phyloP scores from a whole-genome alignment of 2,113 vertebrate species.

The Synodontis membranacea region DNA sequence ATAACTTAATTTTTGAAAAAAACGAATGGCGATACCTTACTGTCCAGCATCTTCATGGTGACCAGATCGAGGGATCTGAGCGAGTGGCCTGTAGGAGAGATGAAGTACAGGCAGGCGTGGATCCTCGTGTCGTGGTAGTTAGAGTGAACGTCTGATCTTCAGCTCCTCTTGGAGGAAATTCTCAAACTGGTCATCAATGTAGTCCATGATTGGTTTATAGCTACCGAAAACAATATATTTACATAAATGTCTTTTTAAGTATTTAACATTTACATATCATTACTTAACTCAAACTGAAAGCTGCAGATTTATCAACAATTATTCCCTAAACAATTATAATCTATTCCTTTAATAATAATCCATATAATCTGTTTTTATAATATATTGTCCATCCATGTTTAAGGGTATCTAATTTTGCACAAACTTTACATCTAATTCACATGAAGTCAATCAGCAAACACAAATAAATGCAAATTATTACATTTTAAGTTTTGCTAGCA shows the following conservation, averaged over 20 bases:
- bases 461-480: too few species aligned
- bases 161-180: constrained; percentile 94
- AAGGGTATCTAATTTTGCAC: too few species aligned
- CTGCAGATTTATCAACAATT: background rate
- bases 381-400: too few species aligned
- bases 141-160: constrained; percentile 89
- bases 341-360: too few species aligned
- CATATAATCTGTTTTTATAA: too few species aligned
- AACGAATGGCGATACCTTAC: constrained; percentile 78
- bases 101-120: constrained; percentile 94
- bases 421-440: too few species aligned
- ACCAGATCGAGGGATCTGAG: constrained; percentile 93
- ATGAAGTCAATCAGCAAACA: too few species aligned
- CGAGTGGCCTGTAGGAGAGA: constrained; percentile 90
- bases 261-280: background rate
- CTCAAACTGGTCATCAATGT: constrained; percentile 95
- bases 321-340: background rate
- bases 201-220: constrained; percentile 93
- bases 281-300: background rate
- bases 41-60: constrained; percentile 96
- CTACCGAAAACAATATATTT: constrained; percentile 73
- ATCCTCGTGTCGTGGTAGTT: constrained; percentile 91
- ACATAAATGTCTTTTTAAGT: background rate
- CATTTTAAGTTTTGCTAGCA: too few species aligned
- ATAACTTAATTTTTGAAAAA: background rate